These are phyloP conservation scores for Agrotis exclamationis DNA, from an alignment of 2,888 invertebrate genomes.

Conservation along the genomic window DNA sequence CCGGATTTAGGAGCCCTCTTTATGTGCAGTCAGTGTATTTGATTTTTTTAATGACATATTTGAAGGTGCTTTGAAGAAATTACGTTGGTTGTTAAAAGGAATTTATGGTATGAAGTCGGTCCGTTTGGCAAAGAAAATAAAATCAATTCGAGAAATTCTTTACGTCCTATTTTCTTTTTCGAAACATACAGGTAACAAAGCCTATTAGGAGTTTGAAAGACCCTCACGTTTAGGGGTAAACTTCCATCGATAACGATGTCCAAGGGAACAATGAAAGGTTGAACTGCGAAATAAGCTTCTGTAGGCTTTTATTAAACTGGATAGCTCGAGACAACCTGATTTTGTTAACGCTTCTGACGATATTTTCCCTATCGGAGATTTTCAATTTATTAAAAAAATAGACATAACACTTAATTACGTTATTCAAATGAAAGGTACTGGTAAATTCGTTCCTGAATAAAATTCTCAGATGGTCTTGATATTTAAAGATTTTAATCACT, in stretches of 20 bases:
- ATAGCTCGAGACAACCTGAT: background rate
- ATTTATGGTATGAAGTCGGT: conserved; percentile 13
- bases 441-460: conserved; percentile 33
- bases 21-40: conserved; percentile 56
- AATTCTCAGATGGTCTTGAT: conserved; percentile 24
- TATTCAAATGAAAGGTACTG: conserved; percentile 29
- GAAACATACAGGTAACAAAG: conserved; percentile 14
- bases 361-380: conserved; percentile 9
- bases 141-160: background rate
- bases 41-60: conserved; percentile 57
- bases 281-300: conserved; percentile 19
- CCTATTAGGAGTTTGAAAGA: conserved; percentile 22
- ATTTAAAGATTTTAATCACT: conserved; percentile 52
- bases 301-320: conserved; percentile 18
- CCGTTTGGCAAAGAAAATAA: conserved; percentile 6
- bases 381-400: conserved; percentile 22
- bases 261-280: conserved; percentile 32
- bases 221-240: conserved; percentile 12
- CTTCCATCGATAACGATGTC: conserved; percentile 31
- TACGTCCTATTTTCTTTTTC: conserved; percentile 2
- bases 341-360: conserved; percentile 5
- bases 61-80: conserved; percentile 38
- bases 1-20: conserved; percentile 56
- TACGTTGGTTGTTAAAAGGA: conserved; percentile 10
- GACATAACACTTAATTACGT: conserved; percentile 23